phyloP scores from a whole-genome alignment of 2,113 vertebrate species.

The Eleginops maclovinus region DNA sequence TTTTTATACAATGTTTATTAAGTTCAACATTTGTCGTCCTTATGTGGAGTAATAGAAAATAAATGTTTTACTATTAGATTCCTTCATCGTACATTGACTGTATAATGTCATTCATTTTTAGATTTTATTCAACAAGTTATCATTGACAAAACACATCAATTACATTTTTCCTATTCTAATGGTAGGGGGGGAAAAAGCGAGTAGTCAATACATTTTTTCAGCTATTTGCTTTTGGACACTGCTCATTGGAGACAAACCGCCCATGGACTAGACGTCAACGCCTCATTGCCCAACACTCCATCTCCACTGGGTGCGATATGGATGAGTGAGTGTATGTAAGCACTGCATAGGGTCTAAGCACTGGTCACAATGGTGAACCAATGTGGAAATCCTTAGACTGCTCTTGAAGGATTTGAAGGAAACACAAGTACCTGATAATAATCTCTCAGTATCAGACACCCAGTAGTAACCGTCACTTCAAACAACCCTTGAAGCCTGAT shows the following conservation, averaged over 20 bases:
- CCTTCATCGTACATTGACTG: neutral
- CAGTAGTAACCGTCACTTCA: conserved; percentile 47
- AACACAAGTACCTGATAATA: conserved; percentile 42
- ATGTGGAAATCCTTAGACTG: conserved; percentile 60
- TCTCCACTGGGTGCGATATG: conserved; percentile 66
- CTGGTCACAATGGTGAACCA: conserved; percentile 51
- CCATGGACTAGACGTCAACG: conserved; percentile 65
- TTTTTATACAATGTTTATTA: neutral
- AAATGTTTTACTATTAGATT: too few species aligned
- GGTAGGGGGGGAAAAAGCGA: neutral
- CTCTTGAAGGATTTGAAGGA: conserved; percentile 67
- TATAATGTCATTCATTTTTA: neutral
- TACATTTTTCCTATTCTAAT: neutral
- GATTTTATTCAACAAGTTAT: conserved; percentile 5
- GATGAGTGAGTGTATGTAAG: conserved; percentile 77
- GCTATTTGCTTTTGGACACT: conserved; percentile 61
- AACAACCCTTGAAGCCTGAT: conserved; percentile 20
- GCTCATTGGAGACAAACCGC: conserved; percentile 72
- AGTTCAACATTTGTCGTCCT: neutral
- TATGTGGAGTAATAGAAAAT: neutral
- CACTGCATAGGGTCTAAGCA: conserved; percentile 54
- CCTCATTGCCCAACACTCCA: conserved; percentile 73
- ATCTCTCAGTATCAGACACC: conserved; percentile 54
- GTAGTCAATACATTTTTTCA: conserved; percentile 50
- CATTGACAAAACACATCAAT: neutral